phyloP scores from a whole-genome alignment of 1,140 invertebrate species.

The Heliconius himera region DNA sequence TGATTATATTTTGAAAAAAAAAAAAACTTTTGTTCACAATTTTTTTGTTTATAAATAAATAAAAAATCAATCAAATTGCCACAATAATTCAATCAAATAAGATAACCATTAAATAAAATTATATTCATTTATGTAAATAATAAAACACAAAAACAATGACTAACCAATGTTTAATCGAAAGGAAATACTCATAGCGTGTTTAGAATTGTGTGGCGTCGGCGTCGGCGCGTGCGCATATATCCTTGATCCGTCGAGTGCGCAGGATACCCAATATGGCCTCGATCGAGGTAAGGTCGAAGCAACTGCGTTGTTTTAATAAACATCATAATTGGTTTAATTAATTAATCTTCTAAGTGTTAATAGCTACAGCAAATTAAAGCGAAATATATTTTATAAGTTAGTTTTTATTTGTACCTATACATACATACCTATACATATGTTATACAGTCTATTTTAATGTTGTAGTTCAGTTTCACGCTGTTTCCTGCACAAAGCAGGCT shows the following conservation, averaged over 20 bases:
- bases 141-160: neutral
- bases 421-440: no score
- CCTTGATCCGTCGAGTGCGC: conserved; percentile 23
- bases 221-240: conserved; percentile 32
- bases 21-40: no score
- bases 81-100: neutral
- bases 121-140: neutral
- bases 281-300: conserved; percentile 11
- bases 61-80: no score
- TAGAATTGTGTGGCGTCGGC: neutral
- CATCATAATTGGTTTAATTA: neutral
- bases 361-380: no score
- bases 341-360: neutral
- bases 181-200: neutral
- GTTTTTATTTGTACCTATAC: no score
- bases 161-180: neutral
- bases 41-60: no score
- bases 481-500: no score
- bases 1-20: no score
- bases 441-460: no score
- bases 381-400: no score
- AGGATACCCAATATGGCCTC: conserved; percentile 31
- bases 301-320: conserved; percentile 25
- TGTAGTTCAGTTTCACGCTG: no score
- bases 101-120: neutral